A percentile compares a stretch with the other conserved stretches of the same genome.
Conservation (phyloP, 2,888 invertebrate genomes). For the Flabesymbios commensalis region DNA sequence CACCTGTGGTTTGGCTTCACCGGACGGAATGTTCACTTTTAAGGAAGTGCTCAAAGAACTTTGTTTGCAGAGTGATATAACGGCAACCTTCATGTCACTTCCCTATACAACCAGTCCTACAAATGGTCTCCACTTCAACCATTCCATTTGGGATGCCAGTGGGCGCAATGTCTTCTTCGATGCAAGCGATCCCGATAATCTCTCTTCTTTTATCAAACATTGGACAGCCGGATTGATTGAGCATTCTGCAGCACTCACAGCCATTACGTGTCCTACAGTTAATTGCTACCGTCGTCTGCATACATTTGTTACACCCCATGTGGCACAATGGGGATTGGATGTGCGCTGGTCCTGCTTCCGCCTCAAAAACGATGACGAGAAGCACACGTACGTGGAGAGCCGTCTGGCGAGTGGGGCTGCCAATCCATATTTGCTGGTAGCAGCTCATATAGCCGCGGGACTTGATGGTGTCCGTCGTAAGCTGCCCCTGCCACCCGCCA, state of each 20-base stretch:
- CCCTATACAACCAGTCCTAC: neutral
- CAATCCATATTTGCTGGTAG: constrained; percentile 32
- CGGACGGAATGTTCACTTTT: constrained; percentile 14
- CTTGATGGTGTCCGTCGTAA: constrained; percentile 27
- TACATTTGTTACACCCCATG: constrained; percentile 2
- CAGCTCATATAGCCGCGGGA: constrained; percentile 33
- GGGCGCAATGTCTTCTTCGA: constrained; percentile 18
- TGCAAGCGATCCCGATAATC: neutral
- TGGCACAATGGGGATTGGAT: constrained; percentile 22
- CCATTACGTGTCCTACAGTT: constrained; percentile 27
- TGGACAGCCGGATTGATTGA: constrained; percentile 30
- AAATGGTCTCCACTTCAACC: constrained; percentile 31
- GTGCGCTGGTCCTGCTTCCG: constrained; percentile 9
- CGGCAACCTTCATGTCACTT: constrained; percentile 29
- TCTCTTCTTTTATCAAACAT: constrained; percentile 14
- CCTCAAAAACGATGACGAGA: constrained; percentile 11
- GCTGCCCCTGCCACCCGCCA: constrained; percentile 10
- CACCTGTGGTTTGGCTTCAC: constrained; percentile 5
- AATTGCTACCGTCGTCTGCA: constrained; percentile 31
- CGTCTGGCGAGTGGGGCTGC: constrained; percentile 19
- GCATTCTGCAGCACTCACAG: constrained; percentile 24
- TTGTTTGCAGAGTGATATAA: constrained; percentile 6
- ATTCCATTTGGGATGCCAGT: constrained; percentile 24
- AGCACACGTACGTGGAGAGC: constrained; percentile 27
- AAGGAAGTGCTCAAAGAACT: constrained; percentile 26